Conservation (phyloP, 1,140 invertebrate genomes). For the Pantala flavescens region DNA sequence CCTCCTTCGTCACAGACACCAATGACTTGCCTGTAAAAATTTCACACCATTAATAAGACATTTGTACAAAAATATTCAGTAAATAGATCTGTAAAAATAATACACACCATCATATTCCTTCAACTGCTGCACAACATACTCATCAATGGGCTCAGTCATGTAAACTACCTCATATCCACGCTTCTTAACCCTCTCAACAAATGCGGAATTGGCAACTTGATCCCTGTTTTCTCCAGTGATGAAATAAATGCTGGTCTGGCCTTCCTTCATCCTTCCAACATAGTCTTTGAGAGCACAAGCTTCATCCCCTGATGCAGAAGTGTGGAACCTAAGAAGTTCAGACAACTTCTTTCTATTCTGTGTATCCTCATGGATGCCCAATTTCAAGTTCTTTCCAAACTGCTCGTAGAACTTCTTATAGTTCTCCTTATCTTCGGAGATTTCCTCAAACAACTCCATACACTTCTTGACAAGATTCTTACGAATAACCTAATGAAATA, state of each 20-base stretch:
- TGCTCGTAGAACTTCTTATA: constrained; percentile 99
- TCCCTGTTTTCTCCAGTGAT: constrained; percentile 95
- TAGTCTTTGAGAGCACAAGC: constrained; percentile 89
- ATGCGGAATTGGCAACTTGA: constrained; percentile 91
- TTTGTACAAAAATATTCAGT: neutral
- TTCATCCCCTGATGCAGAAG: constrained; percentile 90
- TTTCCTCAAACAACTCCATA: constrained; percentile 89
- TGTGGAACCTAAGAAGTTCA: constrained; percentile 85
- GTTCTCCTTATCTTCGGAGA: constrained; percentile 91
- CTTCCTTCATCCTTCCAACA: constrained; percentile 94
- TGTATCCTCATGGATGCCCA: constrained; percentile 96
- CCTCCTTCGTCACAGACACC: constrained; percentile 96
- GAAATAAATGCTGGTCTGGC: constrained; percentile 96
- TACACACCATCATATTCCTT: constrained; percentile 74
- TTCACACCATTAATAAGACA: neutral
- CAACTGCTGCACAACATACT: constrained; percentile 96
- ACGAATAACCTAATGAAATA: constrained; percentile 58
- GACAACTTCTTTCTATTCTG: constrained; percentile 89
- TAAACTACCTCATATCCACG: constrained; percentile 96
- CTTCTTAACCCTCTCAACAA: constrained; percentile 94
- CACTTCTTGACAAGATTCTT: constrained; percentile 99
- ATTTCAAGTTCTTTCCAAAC: constrained; percentile 94
- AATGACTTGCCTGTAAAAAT: constrained; percentile 64
- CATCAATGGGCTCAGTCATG: constrained; percentile 98
- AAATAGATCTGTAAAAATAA: neutral